These are phyloP conservation scores for Bombus waltoni DNA, from an alignment of 1,140 invertebrate genomes.

Conservation along the genomic window DNA sequence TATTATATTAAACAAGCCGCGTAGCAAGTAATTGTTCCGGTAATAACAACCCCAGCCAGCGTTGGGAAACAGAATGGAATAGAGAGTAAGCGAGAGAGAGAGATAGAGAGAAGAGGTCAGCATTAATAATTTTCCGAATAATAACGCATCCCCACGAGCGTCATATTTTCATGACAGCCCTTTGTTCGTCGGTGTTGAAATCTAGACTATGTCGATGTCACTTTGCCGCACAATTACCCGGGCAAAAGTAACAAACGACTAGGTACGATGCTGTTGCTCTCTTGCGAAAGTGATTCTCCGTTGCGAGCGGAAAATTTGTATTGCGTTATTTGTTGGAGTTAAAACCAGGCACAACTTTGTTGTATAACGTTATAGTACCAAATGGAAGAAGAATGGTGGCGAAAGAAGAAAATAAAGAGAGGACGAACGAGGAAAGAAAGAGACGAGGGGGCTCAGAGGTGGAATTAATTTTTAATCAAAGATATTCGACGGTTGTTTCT, in stretches of 20 bases:
- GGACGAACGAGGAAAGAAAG: background rate
- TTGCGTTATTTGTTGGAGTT: background rate
- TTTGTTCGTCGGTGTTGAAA: constrained; percentile 24
- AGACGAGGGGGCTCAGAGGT: too few relatives aligned
- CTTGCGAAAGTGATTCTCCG: background rate
- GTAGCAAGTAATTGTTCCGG: constrained; percentile 48
- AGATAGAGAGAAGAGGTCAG: background rate
- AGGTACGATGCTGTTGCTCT: background rate
- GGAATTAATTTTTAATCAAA: too few relatives aligned
- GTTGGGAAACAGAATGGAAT: background rate
- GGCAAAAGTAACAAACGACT: constrained; percentile 5
- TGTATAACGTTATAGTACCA: background rate
- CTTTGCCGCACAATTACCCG: background rate
- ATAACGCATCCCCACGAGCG: constrained; percentile 1
- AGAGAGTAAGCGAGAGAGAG: background rate
- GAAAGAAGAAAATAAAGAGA: background rate
- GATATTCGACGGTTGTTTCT: too few relatives aligned
- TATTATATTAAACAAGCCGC: constrained; percentile 51
- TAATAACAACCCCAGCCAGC: constrained; percentile 30
- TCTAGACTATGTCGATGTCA: background rate
- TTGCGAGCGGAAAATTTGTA: background rate
- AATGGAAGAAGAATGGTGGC: background rate
- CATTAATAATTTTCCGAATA: constrained; percentile 45
- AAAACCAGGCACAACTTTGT: too few relatives aligned
- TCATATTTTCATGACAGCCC: constrained; percentile 48